These are phyloP conservation scores for Gadus chalcogrammus DNA, from an alignment of 2,113 vertebrate genomes.

Conservation along the genomic window DNA sequence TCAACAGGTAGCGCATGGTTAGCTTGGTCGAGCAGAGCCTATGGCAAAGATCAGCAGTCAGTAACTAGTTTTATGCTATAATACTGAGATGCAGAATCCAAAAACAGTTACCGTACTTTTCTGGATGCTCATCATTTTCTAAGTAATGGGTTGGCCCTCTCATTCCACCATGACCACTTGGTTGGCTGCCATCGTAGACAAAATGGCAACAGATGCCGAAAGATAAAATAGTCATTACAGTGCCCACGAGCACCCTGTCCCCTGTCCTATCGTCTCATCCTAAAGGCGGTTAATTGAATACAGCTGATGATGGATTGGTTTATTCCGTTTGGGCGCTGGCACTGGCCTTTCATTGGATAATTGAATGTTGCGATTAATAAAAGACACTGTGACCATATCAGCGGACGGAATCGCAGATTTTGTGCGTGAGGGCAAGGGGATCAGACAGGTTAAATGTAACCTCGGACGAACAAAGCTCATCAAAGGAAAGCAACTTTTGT, in stretches of 20 bases:
- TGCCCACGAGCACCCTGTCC: conserved; percentile 25
- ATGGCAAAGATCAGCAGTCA: not conserved
- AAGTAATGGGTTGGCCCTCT: not conserved
- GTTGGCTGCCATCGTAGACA: not conserved
- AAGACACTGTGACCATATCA: conserved; percentile 51
- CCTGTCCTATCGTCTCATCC: conserved; percentile 19
- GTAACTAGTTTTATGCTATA: not conserved
- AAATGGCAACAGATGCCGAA: conserved; percentile 39
- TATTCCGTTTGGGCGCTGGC: conserved; percentile 58
- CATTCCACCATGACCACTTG: not conserved
- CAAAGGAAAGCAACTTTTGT: not conserved
- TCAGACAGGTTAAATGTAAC: not conserved
- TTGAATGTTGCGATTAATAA: conserved; percentile 66
- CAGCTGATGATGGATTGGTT: conserved; percentile 61
- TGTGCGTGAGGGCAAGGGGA: not conserved
- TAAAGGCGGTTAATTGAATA: conserved; percentile 52
- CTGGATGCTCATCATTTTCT: conserved; percentile 3
- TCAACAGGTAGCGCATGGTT: not conserved
- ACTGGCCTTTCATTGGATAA: conserved; percentile 57
- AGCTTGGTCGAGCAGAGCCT: not conserved
- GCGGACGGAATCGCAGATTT: conserved; percentile 40
- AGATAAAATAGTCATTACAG: conserved; percentile 45
- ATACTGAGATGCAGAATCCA: not conserved
- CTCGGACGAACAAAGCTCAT: not conserved
- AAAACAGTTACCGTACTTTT: conserved; percentile 8